Evolutionary conservation across 2,113 vertebrate species (phyloP).

Genomic region (Synchiropus splendidus): DNA sequence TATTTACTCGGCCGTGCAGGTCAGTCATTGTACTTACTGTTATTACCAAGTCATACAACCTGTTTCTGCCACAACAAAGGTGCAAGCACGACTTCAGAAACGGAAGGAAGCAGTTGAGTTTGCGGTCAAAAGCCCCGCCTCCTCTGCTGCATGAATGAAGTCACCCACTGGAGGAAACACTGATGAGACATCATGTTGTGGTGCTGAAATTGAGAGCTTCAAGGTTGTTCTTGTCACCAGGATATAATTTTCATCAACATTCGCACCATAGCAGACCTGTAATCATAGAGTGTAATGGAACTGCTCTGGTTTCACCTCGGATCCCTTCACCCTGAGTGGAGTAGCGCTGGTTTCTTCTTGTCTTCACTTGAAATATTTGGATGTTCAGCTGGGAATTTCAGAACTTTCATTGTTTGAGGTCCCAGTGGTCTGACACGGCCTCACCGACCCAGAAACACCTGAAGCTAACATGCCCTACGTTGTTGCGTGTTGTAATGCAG

Average conservation of each 20-base stretch:
- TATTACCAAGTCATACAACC: no score
- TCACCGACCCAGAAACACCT: no score
- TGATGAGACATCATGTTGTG: constrained; percentile 10
- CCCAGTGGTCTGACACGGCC: no score
- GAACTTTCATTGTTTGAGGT: no score
- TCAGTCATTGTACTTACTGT: no score
- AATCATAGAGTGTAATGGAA: constrained; percentile 16
- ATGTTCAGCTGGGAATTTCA: no score
- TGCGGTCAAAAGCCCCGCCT: constrained; percentile 12
- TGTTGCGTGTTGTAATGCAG: no score
- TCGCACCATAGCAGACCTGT: constrained; percentile 1
- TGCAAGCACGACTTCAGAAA: constrained; percentile 36
- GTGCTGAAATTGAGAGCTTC: constrained; percentile 9
- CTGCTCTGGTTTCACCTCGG: constrained; percentile 5
- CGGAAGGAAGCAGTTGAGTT: constrained; percentile 25
- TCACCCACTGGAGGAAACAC: constrained; percentile 21
- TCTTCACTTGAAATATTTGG: no score
- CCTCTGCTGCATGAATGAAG: constrained; percentile 26
- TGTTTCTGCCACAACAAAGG: constrained; percentile 7
- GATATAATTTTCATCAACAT: constrained; percentile 17
- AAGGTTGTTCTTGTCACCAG: constrained; percentile 17
- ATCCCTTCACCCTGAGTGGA: no score
- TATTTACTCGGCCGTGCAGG: constrained; percentile 3
- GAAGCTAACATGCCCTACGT: no score
- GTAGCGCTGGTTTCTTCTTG: no score